Base-by-base conservation (phyloP, 1,140 invertebrate species). In the Trypoxylus dichotomus region DNA sequence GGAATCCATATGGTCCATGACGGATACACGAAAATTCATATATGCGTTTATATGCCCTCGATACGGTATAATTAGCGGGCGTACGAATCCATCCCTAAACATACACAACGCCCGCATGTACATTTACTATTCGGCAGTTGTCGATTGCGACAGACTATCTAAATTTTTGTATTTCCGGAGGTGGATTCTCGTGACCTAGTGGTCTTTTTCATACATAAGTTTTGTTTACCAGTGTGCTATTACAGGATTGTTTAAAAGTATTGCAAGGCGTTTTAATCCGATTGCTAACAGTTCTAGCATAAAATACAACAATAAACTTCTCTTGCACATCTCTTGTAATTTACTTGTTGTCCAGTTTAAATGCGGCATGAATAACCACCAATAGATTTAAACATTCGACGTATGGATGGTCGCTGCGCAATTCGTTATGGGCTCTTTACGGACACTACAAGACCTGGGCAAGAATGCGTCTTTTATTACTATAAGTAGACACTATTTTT, bases 101-200 rank as follows among this genome's bases (percentile, higher is more conserved):
- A 68, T 68, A 68, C 27, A 68, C 60, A 10, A 27, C 27, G 60
- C 24, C 13, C 27, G 24, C 60, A 29, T 68, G 27, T 24, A 68
- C 60, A 68, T 29, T 63, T 63, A 68, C 27, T 68, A 68, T 68
- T 68, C 60, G 60, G 24, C 60, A 68, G 60, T 68, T 68, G 60
- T 24, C 60, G 25, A 68, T 68, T 24, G 24, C 60, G 60, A 27
- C 24, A 68, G 60, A 25, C 60, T 68, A 68, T 68, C 21, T 68
- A 68, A 68, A 68, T 68, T 68, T 68, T 68, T 68, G 60, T 68
- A 68, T 13, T 68, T 68, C 60, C 60, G 60, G 60, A 68, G 60
- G 60, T 68, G 27, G 21, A 68, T 68, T 68, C 19, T 25, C 60
- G 24, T 68, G 60, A 68, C 60, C 60, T 29, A 68, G 24, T 68